Percentiles rank a stretch among this genome's conserved stretches.
phyloP scores from a whole-genome alignment of 1,140 invertebrate species.

The Diachasma alloeum region DNA sequence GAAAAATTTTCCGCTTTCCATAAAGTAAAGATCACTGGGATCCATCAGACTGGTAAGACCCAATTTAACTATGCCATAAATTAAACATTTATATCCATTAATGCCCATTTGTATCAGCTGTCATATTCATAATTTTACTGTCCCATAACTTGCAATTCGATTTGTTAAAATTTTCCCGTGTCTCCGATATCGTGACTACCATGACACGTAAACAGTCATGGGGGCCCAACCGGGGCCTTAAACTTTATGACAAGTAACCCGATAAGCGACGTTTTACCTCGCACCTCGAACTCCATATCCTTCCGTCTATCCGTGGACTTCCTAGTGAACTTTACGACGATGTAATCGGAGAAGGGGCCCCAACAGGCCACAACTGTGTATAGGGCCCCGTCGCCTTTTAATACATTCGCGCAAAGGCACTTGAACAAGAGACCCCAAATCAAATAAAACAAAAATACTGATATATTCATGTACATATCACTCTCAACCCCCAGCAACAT shows the following conservation, averaged over 20 bases:
- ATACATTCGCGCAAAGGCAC: conserved; percentile 3
- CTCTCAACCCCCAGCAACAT: conserved; percentile 23
- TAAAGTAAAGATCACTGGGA: background rate
- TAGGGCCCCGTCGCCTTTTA: background rate
- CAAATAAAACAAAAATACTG: background rate
- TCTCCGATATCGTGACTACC: conserved; percentile 3
- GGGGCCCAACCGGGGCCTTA: background rate
- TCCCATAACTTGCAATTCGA: background rate
- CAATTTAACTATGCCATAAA: background rate
- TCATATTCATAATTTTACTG: background rate
- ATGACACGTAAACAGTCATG: background rate
- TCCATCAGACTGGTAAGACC: background rate
- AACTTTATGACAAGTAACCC: conserved; percentile 23
- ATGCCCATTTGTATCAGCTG: background rate
- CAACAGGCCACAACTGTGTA: background rate
- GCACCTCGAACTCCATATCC: conserved; percentile 20
- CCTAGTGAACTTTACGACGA: conserved; percentile 25
- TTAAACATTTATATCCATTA: background rate
- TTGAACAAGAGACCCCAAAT: background rate
- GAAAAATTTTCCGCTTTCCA: background rate
- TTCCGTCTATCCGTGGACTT: conserved; percentile 23
- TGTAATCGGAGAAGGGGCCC: conserved; percentile 14
- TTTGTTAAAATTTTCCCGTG: conserved; percentile 3
- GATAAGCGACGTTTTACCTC: conserved; percentile 20
- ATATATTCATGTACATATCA: background rate